Conservation (phyloP, 2,113 vertebrate species). For the Syrrhaptes paradoxus region DNA sequence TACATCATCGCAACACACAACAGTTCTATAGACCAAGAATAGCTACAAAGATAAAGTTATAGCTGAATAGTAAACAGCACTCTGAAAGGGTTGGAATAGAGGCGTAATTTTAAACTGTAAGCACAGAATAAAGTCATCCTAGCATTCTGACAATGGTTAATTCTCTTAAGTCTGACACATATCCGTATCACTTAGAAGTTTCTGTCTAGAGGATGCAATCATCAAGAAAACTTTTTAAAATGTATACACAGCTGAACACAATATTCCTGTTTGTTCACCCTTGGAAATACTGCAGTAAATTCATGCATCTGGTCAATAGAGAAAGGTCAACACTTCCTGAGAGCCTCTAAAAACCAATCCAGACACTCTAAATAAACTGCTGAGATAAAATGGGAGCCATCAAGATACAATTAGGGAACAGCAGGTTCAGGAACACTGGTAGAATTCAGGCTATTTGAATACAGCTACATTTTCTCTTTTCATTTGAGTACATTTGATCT, state of each 20-base stretch:
- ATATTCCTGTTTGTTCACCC: not conserved
- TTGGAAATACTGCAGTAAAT: not conserved
- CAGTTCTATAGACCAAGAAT: not conserved
- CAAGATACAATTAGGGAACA: constrained; percentile 29
- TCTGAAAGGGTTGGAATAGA: not conserved
- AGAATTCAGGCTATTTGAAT: constrained; percentile 22
- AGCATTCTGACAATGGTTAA: not conserved
- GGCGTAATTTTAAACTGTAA: not conserved
- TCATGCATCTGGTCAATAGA: not conserved
- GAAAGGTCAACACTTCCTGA: constrained; percentile 39
- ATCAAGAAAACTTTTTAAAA: not conserved
- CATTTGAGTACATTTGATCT: not conserved
- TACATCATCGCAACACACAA: not conserved
- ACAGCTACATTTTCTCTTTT: not conserved
- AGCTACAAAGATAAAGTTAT: not conserved
- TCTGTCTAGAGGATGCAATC: not conserved
- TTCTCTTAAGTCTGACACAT: not conserved
- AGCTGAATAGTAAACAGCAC: not conserved
- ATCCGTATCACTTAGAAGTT: not conserved
- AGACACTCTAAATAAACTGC: not conserved
- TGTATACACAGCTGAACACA: not conserved
- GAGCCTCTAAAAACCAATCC: constrained; percentile 30
- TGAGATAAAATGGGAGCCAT: constrained; percentile 41
- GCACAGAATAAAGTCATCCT: not conserved
- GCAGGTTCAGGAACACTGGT: not conserved